Evolutionary conservation across 2,888 invertebrate genomes (phyloP), one percentile per base, ranked within the genome.

Genomic region (Meloe dianella): DNA sequence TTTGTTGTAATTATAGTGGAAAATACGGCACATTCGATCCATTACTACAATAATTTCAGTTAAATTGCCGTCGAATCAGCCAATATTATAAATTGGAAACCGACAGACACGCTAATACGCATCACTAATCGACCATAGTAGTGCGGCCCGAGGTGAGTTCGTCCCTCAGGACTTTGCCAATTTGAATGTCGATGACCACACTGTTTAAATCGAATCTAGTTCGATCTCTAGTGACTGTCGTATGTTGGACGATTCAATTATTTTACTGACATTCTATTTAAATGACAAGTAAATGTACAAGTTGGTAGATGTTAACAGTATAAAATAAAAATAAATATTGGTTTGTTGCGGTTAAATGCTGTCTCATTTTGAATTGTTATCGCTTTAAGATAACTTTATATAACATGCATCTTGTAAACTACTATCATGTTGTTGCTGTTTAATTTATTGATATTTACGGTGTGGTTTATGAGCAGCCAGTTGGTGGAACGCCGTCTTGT

Each of bases 151-250:
- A 74, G 75, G 71, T 71, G 71, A 74, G 71, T 62, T 63, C 61
- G 56, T 71, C 78, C 79, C 78, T 69, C 69, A 71, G 73, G 80
- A 77, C 70, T 74, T 71, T 68, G 73, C 74, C 80, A 79, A 80
- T 80, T 80, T 80, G 79, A 78, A 81, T 79, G 78, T 78, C 79
- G 80, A 79, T 80, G 78, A 78, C 78, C 79, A 76, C 79, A 78
- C 78, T 78, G 77, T 79, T 77, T 78, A 79, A 80, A 80, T 80
- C 80, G 80, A 80, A 81, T 80, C 78, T 77, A 74, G 75, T 75
- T 74, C 78, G 81, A 80, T 79, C 80, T 80, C 81, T 78, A 75
- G 79, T 75, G 80, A 73, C 76, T 74, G 70, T 74, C 77, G 73
- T 74, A 24, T 14, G 74, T 74, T 74, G 74, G 75, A 75, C 76